Base-by-base conservation (phyloP, 1,140 invertebrate species). In the Anastrepha obliqua region DNA sequence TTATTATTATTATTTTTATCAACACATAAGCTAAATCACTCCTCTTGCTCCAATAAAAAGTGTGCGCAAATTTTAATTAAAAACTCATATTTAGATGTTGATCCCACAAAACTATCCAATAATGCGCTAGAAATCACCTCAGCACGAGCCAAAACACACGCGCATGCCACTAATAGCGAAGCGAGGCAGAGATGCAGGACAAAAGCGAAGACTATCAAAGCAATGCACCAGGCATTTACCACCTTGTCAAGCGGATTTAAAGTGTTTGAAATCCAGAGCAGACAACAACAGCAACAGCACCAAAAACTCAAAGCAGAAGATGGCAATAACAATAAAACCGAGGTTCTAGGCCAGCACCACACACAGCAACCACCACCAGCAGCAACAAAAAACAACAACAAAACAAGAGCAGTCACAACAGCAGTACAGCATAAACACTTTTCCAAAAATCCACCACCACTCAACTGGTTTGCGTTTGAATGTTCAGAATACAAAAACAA, bases 231-330 rank as follows among this genome's bases (percentile, higher is more conserved):
- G 17, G 47, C 74, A 81, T 55, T 81, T 81, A 55, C 47, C 47
- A 81, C 47, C 74, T 81, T 81, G 47, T 81, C 74, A 81, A 81
- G 47, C 74, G 74, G 74, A 81, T 81, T 81, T 51, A 29, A 81
- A 55, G 29, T 42, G 47, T 55, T 47, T 81, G 74, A 20, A 81
- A 55, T 81, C n/a, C 74, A 20, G 74, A 81, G 47, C 15, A 20
- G 20, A 55, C 1, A 81, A 55, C 47, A 44, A 74, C 42, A 74
- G 9, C 29, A 39, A 74, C 70, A 74, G n/a, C 13, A 74, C 29
- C 11, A 44, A 70, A 2, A 42, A 70, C 64, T 9, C 5, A 8
- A 62, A 5, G 17, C 29, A 65, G n/a, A 1, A n/a, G 64, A 5
- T 55, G 15, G 42, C 15, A 70, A 39, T 47, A 47, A 55, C 47